Evolutionary conservation across 2,113 vertebrate genomes (phyloP).

Genomic region (Brachyhypopomus occidentalis): DNA sequence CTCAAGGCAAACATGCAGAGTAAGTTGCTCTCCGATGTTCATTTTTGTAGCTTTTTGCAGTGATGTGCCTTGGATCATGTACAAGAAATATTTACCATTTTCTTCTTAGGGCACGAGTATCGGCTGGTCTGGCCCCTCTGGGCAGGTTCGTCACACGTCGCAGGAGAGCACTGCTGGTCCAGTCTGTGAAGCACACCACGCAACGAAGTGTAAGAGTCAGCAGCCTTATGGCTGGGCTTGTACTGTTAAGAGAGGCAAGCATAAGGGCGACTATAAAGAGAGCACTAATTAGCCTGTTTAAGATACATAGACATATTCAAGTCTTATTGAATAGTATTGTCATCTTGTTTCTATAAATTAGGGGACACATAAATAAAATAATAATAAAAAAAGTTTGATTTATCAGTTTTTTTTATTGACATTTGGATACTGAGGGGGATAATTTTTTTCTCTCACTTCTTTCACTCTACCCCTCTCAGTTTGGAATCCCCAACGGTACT

Average conservation of each 20-base stretch:
- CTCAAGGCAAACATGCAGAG: constrained; percentile 33
- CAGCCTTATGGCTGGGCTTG: no score
- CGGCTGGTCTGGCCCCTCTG: neutral
- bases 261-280: no score
- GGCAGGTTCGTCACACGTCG: constrained; percentile 54
- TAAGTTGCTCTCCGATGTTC: constrained; percentile 25
- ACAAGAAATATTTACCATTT: constrained; percentile 7
- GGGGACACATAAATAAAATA: no score
- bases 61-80: neutral
- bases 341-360: no score
- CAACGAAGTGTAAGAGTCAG: constrained; percentile 25
- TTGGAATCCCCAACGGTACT: constrained; percentile 2
- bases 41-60: neutral
- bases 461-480: constrained; percentile 23
- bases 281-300: no score
- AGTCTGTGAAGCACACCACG: neutral
- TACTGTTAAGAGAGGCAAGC: neutral
- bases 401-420: no score
- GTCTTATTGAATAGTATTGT: no score
- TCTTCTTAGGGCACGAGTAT: neutral
- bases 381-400: no score
- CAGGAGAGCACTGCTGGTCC: constrained; percentile 31
- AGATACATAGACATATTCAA: no score
- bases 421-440: neutral
- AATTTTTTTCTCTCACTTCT: neutral